These are phyloP conservation scores for Iselma pallidipennis DNA, from an alignment of 2,888 invertebrate genomes.

Conservation along the genomic window DNA sequence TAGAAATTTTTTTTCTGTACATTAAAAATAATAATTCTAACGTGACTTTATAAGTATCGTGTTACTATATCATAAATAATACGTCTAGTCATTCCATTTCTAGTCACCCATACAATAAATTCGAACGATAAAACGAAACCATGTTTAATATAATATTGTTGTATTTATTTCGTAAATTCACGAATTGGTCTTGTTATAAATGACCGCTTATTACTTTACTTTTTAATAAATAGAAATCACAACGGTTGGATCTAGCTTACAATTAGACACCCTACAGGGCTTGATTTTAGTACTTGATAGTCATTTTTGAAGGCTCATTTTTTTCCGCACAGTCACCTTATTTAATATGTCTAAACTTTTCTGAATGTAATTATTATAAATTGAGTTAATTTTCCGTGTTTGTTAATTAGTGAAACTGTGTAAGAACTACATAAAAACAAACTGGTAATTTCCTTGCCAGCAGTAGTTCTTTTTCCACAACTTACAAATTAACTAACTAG, in stretches of 20 bases:
- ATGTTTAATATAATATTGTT: conserved; percentile 45
- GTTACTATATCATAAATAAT: conserved; percentile 50
- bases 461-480: too few relatives aligned
- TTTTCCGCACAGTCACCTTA: neutral
- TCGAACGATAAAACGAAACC: conserved; percentile 50
- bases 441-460: too few relatives aligned
- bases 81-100: conserved; percentile 46
- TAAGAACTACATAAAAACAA: too few relatives aligned
- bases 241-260: too few relatives aligned
- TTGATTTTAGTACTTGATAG: neutral
- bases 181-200: conserved; percentile 37
- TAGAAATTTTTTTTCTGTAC: conserved; percentile 23
- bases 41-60: conserved; percentile 52
- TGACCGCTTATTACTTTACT: conserved; percentile 27
- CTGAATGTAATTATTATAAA: neutral
- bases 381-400: neutral
- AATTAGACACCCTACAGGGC: too few relatives aligned
- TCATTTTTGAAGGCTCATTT: too few relatives aligned
- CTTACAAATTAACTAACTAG: neutral
- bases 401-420: neutral
- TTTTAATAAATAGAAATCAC: neutral
- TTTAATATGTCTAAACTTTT: too few relatives aligned
- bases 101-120: conserved; percentile 50
- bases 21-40: conserved; percentile 45
- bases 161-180: conserved; percentile 49